These are phyloP conservation scores for Heliconius melpomene DNA, from an alignment of 1,140 invertebrate genomes.

Conservation along the genomic window DNA sequence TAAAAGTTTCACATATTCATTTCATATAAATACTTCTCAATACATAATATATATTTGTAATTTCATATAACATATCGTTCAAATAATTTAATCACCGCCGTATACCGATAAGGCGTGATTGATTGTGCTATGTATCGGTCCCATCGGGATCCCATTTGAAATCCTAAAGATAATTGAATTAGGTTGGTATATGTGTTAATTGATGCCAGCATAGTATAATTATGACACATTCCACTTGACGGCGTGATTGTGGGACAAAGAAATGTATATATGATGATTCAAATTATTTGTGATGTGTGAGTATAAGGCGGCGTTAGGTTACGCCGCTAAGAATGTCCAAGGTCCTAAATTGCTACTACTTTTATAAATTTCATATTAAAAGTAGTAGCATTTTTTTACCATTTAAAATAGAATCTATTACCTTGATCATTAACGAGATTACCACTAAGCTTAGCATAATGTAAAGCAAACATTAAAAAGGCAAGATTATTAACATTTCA, in stretches of 20 bases:
- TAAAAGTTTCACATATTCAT: neutral
- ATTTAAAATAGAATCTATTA: neutral
- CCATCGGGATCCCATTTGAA: constrained; percentile 48
- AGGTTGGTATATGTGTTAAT: neutral
- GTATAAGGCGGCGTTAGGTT: too few species aligned
- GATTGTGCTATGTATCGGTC: constrained; percentile 63
- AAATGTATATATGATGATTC: neutral
- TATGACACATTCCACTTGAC: neutral
- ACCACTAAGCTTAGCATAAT: neutral
- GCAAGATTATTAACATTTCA: constrained; percentile 8
- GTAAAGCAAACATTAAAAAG: neutral
- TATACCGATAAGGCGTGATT: constrained; percentile 75
- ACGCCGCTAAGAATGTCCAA: too few species aligned
- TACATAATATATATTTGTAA: constrained; percentile 44
- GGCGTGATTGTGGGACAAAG: neutral
- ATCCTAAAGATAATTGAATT: constrained; percentile 10
- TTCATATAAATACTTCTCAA: constrained; percentile 24
- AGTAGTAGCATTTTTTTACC: neutral
- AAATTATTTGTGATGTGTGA: neutral
- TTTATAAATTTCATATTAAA: neutral
- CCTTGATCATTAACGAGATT: neutral
- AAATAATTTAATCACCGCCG: constrained; percentile 77
- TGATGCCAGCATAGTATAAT: neutral
- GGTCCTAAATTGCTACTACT: too few species aligned
- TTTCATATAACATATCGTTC: constrained; percentile 69